Conservation (phyloP, 2,113 vertebrate genomes). For the Phycodurus eques region DNA sequence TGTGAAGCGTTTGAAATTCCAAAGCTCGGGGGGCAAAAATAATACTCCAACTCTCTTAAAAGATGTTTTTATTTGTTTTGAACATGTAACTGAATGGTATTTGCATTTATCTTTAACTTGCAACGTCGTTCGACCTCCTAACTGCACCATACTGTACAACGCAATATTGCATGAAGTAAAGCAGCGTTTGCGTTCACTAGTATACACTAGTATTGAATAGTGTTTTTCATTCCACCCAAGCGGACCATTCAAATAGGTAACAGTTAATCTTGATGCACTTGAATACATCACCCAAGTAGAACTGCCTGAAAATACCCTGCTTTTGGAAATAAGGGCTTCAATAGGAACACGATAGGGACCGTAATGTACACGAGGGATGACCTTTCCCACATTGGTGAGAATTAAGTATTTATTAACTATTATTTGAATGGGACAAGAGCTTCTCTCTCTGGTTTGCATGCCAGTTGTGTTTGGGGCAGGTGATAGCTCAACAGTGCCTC, state of each 20-base stretch:
- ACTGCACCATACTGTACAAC: constrained; percentile 43
- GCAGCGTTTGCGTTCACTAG: constrained; percentile 32
- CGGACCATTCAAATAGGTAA: constrained; percentile 52
- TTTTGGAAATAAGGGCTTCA: constrained; percentile 20
- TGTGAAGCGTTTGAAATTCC: constrained; percentile 70
- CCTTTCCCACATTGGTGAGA: background rate
- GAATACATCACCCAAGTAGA: constrained; percentile 55
- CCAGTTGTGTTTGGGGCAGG: background rate
- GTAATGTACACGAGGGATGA: constrained; percentile 7
- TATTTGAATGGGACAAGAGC: background rate
- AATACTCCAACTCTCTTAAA: constrained; percentile 37
- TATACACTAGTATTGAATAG: constrained; percentile 62
- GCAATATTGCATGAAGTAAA: constrained; percentile 37
- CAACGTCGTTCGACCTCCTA: constrained; percentile 41
- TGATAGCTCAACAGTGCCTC: background rate
- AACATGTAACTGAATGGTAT: background rate
- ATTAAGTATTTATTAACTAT: background rate
- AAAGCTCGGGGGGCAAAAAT: constrained; percentile 56
- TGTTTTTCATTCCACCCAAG: constrained; percentile 54
- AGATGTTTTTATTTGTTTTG: constrained; percentile 38
- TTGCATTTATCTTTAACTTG: constrained; percentile 20
- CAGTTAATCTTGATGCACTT: constrained; percentile 63
- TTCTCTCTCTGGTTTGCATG: background rate
- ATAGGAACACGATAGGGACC: constrained; percentile 31
- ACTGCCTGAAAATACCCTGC: constrained; percentile 47